Percentiles rank a stretch among this genome's conserved stretches.
Evolutionary conservation across 1,140 invertebrate genomes (phyloP).

Genomic region (Hestina assimilis): DNA sequence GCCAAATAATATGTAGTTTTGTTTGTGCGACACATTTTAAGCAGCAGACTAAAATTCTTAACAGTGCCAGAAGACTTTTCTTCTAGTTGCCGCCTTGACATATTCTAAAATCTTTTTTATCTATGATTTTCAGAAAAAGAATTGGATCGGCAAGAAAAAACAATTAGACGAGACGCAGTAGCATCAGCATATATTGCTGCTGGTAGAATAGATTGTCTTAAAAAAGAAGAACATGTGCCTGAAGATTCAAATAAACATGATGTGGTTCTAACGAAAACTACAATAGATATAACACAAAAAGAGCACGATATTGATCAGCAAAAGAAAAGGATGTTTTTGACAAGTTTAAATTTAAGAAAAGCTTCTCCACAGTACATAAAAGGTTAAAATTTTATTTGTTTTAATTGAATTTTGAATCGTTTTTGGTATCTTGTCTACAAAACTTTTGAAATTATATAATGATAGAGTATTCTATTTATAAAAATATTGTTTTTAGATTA

Average conservation of each 20-base stretch:
- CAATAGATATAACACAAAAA: conserved; percentile 18
- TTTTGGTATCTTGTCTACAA: neutral
- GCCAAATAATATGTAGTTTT: neutral
- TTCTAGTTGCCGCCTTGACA: too few species aligned
- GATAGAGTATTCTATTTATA: too few species aligned
- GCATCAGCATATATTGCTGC: conserved; percentile 57
- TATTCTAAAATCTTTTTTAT: neutral
- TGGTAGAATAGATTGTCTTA: conserved; percentile 48
- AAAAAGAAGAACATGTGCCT: conserved; percentile 24
- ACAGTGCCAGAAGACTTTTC: too few species aligned
- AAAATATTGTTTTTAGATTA: conserved; percentile 50
- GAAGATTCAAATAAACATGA: neutral
- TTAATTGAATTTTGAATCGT: neutral
- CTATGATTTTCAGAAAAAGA: conserved; percentile 46
- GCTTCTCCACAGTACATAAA: conserved; percentile 48
- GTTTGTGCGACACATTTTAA: too few species aligned
- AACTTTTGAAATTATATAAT: too few species aligned
- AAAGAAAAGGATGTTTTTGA: conserved; percentile 51
- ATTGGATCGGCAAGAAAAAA: conserved; percentile 52
- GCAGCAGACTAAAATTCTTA: too few species aligned
- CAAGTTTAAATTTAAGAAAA: conserved; percentile 44
- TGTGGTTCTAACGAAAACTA: neutral
- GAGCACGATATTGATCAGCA: conserved; percentile 20
- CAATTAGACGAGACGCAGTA: conserved; percentile 43
- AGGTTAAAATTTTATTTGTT: conserved; percentile 32